Evolutionary conservation across 2,888 invertebrate species (phyloP), one percentile per base, ranked within the genome.

Genomic region (Lithosia quadra): DNA sequence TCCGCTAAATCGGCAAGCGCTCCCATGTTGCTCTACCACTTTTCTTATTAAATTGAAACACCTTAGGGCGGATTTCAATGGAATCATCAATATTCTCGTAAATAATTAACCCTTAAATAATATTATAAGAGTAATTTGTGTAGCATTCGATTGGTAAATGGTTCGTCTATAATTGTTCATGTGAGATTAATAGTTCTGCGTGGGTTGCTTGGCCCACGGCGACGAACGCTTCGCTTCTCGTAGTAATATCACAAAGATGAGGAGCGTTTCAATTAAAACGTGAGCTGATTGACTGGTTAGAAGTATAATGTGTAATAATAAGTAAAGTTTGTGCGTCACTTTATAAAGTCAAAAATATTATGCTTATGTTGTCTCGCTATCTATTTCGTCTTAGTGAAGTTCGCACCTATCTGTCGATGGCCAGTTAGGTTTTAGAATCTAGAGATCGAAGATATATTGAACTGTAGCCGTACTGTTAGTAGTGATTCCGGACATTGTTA

Each of bases 211-310:
- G 77, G 89, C 87, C 88, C 80, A 74, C 81, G 88, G 86, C 87
- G 81, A 74, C 67, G 65, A 49, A 68, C 78, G 78, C 73, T 49
- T 43, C n/a, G 18, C 18, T 80, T 85, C 87, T 89, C 90, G 87
- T 92, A 91, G 88, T 2, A n/a, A 49, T 49, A 91, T 92, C 90
- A 91, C 86, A 78, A 81, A 74, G 67, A 83, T 87, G 91, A 90
- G 87, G 87, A 81, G 87, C 84, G 85, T 91, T 93, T 93, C 92
- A 93, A 93, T 93, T 93, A 91, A 90, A 90, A 80, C 82, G 80
- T 78, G 81, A 82, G 86, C 88, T 87, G 91, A 91, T 90, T 87
- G 86, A 80, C 75, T 85, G 71, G 56, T 67, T 73, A 73, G 67
- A 73, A 60, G 75, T 74, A 75, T 74, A n/a, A 49, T 49, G 9